Evolutionary conservation across 2,113 vertebrate genomes (phyloP), one percentile per base, ranked within the genome.

Genomic region (Otolemur garnettii): DNA sequence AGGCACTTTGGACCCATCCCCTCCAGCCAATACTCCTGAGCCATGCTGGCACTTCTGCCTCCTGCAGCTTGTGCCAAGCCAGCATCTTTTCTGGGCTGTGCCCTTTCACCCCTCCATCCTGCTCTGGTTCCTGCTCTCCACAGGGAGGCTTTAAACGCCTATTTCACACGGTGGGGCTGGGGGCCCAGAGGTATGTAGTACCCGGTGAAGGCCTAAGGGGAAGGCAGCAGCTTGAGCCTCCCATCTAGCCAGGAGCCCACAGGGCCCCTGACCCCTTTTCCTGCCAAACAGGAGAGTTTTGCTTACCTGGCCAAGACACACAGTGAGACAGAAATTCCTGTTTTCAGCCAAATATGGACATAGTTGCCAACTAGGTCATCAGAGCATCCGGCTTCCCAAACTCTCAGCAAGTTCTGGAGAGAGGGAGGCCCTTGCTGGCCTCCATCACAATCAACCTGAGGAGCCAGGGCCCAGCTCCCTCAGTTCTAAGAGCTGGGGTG

Each of bases 331-430:
- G 96, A 97, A 93, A 98, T 97, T 96, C 96, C 97, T 97, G 96
- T 98, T 97, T 98, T 95, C 83, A 93, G 83, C 64, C 89, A 87
- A 94, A 90, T 4, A 0, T 72, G 93, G 66, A 93, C 91, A 87
- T 71, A 84, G 92, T 83, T 93, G 96, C 97, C 96, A 96, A 96
- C 90, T 98, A 96, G 96, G 95, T 96, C 93, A 97, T 72, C 79
- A 42, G 96, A 87, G 66, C 96, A 94, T 94, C 91, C 64, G 38
- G 94, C 78, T 91, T 45, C 24, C 50, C 30, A 11, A 45, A 55
- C 18, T 87, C 60, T 55, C 60, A 69, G 90, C 64, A 85, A 55
- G 68, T 35, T 93, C 89, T 80, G 90, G 82, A 35, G 80, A 64
- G 9, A 45, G 59, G 30, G n/a, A 38, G 57, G 69, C 45, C 35